These are phyloP conservation scores for Dryococelus australis DNA, from an alignment of 2,888 invertebrate species.

Conservation along the genomic window DNA sequence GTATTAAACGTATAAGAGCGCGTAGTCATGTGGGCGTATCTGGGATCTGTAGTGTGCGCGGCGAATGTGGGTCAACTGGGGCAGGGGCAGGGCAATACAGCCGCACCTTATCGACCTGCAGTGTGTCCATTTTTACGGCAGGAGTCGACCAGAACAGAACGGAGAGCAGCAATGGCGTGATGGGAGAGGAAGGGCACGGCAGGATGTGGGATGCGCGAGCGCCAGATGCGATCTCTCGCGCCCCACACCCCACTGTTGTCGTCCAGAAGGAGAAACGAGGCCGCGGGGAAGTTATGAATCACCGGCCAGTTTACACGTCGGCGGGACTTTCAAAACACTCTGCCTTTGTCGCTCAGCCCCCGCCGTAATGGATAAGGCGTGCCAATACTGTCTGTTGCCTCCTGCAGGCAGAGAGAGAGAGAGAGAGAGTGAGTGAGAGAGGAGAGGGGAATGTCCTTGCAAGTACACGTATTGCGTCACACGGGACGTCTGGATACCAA, in stretches of 20 bases:
- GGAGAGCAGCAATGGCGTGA: background rate
- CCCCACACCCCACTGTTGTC: background rate
- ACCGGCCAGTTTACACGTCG: background rate
- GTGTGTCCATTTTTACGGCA: background rate
- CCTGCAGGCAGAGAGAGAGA: no score
- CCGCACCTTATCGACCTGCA: background rate
- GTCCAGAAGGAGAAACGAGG: background rate
- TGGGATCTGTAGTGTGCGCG: background rate
- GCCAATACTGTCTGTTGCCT: no score
- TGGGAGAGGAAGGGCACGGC: background rate
- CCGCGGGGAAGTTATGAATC: slow-evolving; percentile 9
- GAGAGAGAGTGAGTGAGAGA: no score
- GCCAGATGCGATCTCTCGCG: background rate
- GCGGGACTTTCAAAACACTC: background rate
- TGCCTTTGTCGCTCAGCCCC: background rate
- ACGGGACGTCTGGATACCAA: no score
- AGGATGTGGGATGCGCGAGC: background rate
- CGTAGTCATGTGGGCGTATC: background rate
- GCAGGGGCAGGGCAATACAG: background rate
- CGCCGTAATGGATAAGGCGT: background rate
- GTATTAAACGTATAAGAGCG: no score
- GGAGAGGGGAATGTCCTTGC: no score
- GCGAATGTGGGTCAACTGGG: background rate
- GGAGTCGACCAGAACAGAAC: no score
- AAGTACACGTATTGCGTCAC: no score